Evolutionary conservation across 2,113 vertebrate genomes (phyloP).

Genomic region (Pyrgilauda ruficollis): DNA sequence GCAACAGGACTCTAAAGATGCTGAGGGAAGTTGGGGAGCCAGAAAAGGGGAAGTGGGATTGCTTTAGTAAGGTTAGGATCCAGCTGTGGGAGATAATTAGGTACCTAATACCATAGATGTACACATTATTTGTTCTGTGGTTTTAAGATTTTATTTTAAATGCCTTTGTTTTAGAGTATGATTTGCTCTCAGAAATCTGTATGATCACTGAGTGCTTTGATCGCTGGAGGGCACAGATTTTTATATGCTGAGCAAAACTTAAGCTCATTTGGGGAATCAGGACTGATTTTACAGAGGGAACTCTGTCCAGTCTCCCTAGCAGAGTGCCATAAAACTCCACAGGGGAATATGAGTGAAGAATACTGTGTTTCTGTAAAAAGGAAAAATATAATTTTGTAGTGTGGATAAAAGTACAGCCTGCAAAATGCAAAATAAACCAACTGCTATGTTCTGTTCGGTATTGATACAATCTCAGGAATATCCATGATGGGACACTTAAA

Average conservation of each 20-base stretch:
- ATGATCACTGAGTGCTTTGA: slow-evolving; percentile 37
- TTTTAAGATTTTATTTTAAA: slow-evolving; percentile 20
- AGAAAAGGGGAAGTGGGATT: not conserved
- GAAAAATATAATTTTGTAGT: not conserved
- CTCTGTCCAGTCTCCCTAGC: not conserved
- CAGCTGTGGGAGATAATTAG: slow-evolving; percentile 44
- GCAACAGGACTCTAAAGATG: not conserved
- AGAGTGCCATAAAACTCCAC: not conserved
- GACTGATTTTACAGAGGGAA: not conserved
- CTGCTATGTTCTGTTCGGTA: not conserved
- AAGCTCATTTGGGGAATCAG: not conserved
- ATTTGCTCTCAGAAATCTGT: slow-evolving; percentile 9
- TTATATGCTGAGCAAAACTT: slow-evolving; percentile 1
- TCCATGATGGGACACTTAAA: not conserved
- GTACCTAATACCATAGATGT: slow-evolving; percentile 6
- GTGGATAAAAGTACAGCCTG: not conserved
- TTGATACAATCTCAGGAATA: not conserved
- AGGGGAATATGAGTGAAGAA: not conserved
- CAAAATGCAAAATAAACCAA: not conserved
- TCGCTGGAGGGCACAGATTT: not conserved
- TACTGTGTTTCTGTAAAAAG: not conserved
- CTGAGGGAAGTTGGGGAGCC: not conserved
- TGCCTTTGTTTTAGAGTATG: slow-evolving; percentile 15
- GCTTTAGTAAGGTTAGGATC: slow-evolving; percentile 12
- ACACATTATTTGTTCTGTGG: slow-evolving; percentile 30